Evolutionary conservation across 2,797 vertebrate species (phyloP).

Genomic region (Acanthurus leucopareius): DNA sequence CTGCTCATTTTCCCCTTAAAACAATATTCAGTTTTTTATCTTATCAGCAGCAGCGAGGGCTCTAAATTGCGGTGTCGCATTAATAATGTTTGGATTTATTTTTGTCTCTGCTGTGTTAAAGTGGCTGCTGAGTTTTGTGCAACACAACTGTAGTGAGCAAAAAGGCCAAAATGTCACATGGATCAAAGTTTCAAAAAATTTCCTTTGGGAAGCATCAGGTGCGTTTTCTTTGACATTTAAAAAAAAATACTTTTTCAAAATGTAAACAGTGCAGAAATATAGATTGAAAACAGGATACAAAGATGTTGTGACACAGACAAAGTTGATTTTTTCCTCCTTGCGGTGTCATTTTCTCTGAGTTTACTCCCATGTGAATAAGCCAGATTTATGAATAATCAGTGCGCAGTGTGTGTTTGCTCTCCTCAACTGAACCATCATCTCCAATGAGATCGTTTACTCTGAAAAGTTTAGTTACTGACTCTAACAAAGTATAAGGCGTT

Average conservation of each 20-base stretch:
- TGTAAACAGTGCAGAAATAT: slow-evolving; percentile 34
- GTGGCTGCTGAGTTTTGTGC: slow-evolving; percentile 18
- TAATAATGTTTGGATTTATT: slow-evolving; percentile 29
- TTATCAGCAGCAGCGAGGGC: slow-evolving; percentile 44
- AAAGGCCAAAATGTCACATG: slow-evolving; percentile 30
- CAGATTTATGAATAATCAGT: slow-evolving; percentile 80
- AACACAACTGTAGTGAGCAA: slow-evolving; percentile 5
- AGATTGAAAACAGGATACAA: slow-evolving; percentile 47
- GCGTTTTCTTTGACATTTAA: slow-evolving; percentile 35
- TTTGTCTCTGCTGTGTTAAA: slow-evolving; percentile 16
- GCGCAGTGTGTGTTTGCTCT: slow-evolving; percentile 77
- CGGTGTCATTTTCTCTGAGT: slow-evolving; percentile 56
- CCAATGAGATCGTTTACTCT: slow-evolving; percentile 83
- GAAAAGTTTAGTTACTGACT: slow-evolving; percentile 75
- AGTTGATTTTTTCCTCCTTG: slow-evolving; percentile 37
- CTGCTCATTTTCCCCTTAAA: slow-evolving; percentile 51
- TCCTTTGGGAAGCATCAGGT: slow-evolving; percentile 31
- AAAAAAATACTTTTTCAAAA: slow-evolving; percentile 26
- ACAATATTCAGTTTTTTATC: slow-evolving; percentile 49
- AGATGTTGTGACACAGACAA: slow-evolving; percentile 44
- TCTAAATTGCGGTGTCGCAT: slow-evolving; percentile 9
- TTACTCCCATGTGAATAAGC: slow-evolving; percentile 61
- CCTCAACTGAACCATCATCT: slow-evolving; percentile 89
- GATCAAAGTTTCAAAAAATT: slow-evolving; percentile 6
- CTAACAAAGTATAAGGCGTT: slow-evolving; percentile 82